These are phyloP conservation scores for Campoletis sonorensis DNA, from an alignment of 1,140 invertebrate genomes.

Conservation along the genomic window DNA sequence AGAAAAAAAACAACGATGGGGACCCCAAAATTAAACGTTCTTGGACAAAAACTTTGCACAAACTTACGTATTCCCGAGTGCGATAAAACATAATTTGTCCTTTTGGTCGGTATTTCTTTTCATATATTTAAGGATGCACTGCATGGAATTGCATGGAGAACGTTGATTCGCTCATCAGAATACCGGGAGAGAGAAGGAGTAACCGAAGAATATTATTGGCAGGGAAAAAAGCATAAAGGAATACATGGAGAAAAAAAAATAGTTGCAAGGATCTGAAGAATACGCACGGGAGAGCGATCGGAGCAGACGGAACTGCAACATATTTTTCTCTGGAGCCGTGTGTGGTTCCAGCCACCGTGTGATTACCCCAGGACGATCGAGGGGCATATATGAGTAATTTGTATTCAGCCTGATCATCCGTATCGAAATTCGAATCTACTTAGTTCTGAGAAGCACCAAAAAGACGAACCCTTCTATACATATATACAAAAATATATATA, in stretches of 20 bases:
- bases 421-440: constrained; percentile 79
- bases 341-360: constrained; percentile 72
- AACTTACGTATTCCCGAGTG: constrained; percentile 24
- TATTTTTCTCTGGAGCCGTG: constrained; percentile 71
- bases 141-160: constrained; percentile 9
- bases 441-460: constrained; percentile 74
- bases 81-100: constrained; percentile 13
- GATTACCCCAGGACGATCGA: constrained; percentile 69
- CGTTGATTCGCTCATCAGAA: not conserved
- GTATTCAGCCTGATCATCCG: constrained; percentile 78
- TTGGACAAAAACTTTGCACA: constrained; percentile 12
- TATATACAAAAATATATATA: too few species aligned
- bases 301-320: constrained; percentile 55
- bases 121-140: not conserved
- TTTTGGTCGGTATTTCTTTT: not conserved
- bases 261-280: constrained; percentile 44
- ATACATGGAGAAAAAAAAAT: constrained; percentile 13
- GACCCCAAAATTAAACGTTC: constrained; percentile 3
- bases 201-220: constrained; percentile 45
- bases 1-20: not conserved
- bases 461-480: not conserved
- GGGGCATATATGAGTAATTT: constrained; percentile 77
- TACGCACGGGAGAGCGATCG: constrained; percentile 43
- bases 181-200: not conserved
- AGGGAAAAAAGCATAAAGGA: not conserved